A percentile compares a stretch with the other conserved stretches of the same genome.
phyloP scores from a whole-genome alignment of 2,113 vertebrate genomes.

The Cololabis saira region DNA sequence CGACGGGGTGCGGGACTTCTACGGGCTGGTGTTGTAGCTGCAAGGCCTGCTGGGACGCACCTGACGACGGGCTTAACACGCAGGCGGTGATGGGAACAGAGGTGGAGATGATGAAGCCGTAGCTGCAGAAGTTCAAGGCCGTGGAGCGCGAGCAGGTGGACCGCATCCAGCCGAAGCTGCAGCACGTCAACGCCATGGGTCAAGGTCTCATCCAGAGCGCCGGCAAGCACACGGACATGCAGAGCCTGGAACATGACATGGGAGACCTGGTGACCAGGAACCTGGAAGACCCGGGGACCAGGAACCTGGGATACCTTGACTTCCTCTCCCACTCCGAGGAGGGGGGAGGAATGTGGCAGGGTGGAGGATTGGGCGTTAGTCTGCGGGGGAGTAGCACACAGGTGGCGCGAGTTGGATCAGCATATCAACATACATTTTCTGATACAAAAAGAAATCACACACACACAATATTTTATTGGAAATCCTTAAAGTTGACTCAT shows the following conservation, averaged over 20 bases:
- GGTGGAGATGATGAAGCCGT: constrained; percentile 94
- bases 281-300: no score
- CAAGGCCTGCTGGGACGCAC: constrained; percentile 85
- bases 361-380: no score
- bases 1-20: constrained; percentile 88
- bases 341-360: no score
- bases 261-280: constrained; percentile 95
- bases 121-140: constrained; percentile 94
- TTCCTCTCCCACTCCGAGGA: no score
- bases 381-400: no score
- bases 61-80: constrained; percentile 85
- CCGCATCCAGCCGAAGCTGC: constrained; percentile 90
- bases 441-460: no score
- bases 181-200: constrained; percentile 94
- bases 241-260: constrained; percentile 94
- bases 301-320: no score
- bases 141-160: constrained; percentile 97
- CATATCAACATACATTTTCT: no score
- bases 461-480: no score
- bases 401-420: no score
- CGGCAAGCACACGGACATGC: constrained; percentile 94
- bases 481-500: no score
- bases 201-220: constrained; percentile 98
- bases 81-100: constrained; percentile 92
- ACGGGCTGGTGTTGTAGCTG: constrained; percentile 85